Base-by-base conservation (phyloP, 1,140 invertebrate species). In the Drosophila tropicalis region DNA sequence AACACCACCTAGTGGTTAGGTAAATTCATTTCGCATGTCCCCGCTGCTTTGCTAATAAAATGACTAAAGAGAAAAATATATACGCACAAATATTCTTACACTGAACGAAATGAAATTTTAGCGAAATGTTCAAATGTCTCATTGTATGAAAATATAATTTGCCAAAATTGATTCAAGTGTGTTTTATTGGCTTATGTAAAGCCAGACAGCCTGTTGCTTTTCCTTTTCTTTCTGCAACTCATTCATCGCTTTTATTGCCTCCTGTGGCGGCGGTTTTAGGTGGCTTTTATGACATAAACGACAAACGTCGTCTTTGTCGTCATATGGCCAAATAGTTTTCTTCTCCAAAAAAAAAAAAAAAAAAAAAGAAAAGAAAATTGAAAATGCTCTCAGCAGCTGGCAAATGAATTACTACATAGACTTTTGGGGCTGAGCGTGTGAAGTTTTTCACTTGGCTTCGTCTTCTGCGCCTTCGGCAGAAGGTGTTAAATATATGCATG, bases 21-120 rank as follows among this genome's bases (percentile, higher is more conserved):
- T 78, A 78, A 29, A 78, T 78, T 78, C 75, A 78, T 72, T 77
- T 76, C 25, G 62, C 40, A 25, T 44, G 41, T 44, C 77, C 75
- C 74, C 40, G 74, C 68, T 78, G 74, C 58, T 77, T 40, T 65
- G 68, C 68, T 72, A 78, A 78, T 78, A 78, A 78, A 78, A 77
- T 51, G 3, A 19, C 44, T 22, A 51, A 51, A 10, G 44, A 12
- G 19, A 51, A 51, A 51, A 22, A 17, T 17, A 51, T 22, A 19
- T 19, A 22, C 58, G 63, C 67, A 39, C 10, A 19, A 7, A 51
- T 57, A 67, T 71, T 40, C 32, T 54, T 57, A 22, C 73, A 76
- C 73, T 34, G 55, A 3, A 44, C 41, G 17, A 70, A 76, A 17
- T 39, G 29, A 29, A 17, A 22, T 19, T 15, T 51, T 10, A 9